Evolutionary conservation across 2,888 invertebrate genomes (phyloP), one percentile per base, ranked within the genome.

Genomic region (Eurois occulta): DNA sequence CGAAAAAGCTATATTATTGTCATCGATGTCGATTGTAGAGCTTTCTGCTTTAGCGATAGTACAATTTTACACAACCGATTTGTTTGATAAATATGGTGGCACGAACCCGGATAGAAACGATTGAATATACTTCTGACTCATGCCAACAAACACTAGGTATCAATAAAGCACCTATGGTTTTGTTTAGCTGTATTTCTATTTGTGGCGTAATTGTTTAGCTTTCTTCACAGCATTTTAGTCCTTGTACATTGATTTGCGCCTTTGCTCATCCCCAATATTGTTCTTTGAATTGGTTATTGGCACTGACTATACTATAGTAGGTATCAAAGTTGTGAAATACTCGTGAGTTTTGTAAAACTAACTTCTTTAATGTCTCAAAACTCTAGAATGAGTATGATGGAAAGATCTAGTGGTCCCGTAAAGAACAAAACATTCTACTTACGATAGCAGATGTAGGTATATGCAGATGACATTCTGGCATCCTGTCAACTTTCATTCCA

Each of bases 151-250:
- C 48, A 48, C 58, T n/a, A n/a, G n/a, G n/a, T n/a, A 38, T 67
- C 62, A 67, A 64, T 82, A 65, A 75, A 72, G 32, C 52, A 72
- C 24, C 52, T 66, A 85, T 81, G 60, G 60, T 82, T 72, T 82
- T 65, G 64, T 78, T 83, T 35, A 60, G 24, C 32, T n/a, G 48
- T 77, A 21, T 71, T 68, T 70, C 43, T 74, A 82, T 74, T 71
- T 77, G 55, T 55, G 64, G 41, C 58, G 11, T 38, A 60, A 52
- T 28, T 66, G 58, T 84, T 64, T 24, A 58, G 43, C 52, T 85
- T 85, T 71, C 68, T 68, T 72, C 32, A 52, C 38, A 13, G 18
- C 21, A 52, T 35, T 32, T 7, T 16, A 60, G 55, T 65, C 75
- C 46, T 74, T 80, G 43, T 60, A 65, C 24, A 75, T 16, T 52